Conservation (phyloP, 2,113 vertebrate species). For the Bubo blakistoni region DNA sequence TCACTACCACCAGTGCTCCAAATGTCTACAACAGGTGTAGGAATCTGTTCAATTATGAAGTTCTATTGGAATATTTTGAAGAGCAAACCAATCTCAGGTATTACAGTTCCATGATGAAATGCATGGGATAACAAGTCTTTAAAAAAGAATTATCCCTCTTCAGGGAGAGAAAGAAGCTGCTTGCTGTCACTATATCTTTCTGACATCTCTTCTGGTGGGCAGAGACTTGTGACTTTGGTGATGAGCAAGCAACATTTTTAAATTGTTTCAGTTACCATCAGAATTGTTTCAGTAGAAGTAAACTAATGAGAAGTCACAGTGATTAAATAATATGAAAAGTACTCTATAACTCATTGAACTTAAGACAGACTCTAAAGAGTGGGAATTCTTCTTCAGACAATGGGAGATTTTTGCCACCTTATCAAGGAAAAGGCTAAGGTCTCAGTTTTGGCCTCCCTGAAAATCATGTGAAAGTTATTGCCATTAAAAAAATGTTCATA, state of each 20-base stretch:
- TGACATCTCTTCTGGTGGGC: neutral
- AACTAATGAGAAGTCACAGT: neutral
- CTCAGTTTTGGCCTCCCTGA: neutral
- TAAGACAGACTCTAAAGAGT: neutral
- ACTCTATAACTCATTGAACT: neutral
- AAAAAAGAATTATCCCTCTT: neutral
- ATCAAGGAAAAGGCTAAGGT: neutral
- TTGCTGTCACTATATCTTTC: neutral
- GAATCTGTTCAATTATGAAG: neutral
- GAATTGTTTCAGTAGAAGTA: neutral
- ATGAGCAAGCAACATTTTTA: neutral
- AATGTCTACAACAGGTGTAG: neutral
- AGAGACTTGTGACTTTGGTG: neutral
- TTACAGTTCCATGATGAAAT: neutral
- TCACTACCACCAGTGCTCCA: neutral
- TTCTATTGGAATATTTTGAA: neutral
- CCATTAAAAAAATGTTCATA: neutral
- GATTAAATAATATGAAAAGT: neutral
- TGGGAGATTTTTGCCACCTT: neutral
- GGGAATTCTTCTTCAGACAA: neutral
- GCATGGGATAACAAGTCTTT: neutral
- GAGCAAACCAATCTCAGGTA: neutral
- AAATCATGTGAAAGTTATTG: neutral
- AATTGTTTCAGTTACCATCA: neutral
- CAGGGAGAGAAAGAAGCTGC: neutral